Conservation (phyloP, 2,797 vertebrate species). For the Botia kubotai region DNA sequence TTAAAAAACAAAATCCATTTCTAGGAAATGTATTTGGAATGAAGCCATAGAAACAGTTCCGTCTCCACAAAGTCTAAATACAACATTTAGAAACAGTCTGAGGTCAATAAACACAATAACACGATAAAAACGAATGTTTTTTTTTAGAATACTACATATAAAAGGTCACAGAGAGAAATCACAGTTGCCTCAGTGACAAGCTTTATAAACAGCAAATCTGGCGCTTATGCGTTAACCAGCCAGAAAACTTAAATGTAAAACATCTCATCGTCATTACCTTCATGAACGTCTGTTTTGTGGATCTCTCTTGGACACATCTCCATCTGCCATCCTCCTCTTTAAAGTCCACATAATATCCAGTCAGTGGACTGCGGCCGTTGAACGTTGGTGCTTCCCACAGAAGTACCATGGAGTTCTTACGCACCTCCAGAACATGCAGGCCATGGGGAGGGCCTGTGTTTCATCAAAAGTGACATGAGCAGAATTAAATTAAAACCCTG, state of each 20-base stretch:
- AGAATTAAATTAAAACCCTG: neutral
- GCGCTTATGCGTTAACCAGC: too few relatives aligned
- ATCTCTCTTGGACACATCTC: conserved; percentile 88
- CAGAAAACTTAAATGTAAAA: too few relatives aligned
- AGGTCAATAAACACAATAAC: too few relatives aligned
- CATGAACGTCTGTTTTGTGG: conserved; percentile 80
- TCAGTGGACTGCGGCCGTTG: conserved; percentile 85
- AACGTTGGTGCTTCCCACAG: conserved; percentile 90
- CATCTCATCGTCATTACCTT: conserved; percentile 77
- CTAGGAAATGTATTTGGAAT: too few relatives aligned
- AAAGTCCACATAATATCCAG: conserved; percentile 91
- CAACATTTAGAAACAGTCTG: too few relatives aligned
- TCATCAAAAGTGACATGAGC: neutral
- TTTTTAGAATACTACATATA: neutral
- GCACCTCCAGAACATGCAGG: conserved; percentile 86
- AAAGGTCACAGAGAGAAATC: neutral
- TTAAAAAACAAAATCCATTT: too few relatives aligned
- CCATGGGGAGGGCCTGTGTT: conserved; percentile 84
- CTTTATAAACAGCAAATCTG: neutral
- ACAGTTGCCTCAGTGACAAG: neutral
- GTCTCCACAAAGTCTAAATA: too few relatives aligned
- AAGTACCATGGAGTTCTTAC: conserved; percentile 88
- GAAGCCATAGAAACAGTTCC: too few relatives aligned
- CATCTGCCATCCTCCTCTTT: conserved; percentile 86
- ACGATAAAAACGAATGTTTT: too few relatives aligned